Evolutionary conservation across 2,797 vertebrate genomes (phyloP), one percentile per base, ranked within the genome.

Genomic region (Numenius phaeopus): DNA sequence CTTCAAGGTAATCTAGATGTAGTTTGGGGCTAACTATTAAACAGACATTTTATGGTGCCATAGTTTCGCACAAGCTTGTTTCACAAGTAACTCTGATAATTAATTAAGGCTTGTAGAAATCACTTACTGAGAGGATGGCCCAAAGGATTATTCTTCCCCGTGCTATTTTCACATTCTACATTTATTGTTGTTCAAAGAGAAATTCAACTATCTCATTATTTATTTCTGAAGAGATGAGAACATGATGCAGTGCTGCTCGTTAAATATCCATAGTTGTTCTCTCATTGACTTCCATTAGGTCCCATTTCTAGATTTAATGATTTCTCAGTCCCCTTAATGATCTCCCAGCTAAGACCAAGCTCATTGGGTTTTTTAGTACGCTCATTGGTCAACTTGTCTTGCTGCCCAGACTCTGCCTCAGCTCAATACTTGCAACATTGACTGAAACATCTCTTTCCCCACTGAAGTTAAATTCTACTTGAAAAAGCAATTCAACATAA

Each of bases 91-190:
- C 52, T 80, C 62, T 0, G 0, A 79, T 70, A 94, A 96, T 90
- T 95, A 96, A 96, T 94, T 92, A 81, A 87, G 22, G 59, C 49
- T 86, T 75, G 81, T 64, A 87, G 66, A 89, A 95, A 93, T 81
- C 29, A 67, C 42, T 90, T 89, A 58, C 61, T 65, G 46, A 87
- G 73, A 71, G 34, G 78, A 81, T 73, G 49, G 24, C 71, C 82
- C 78, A 69, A 91, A 91, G 72, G 64, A 61, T 77, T 87, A 11
- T 71, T 90, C 90, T 80, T 69, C 20, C 34, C 42, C 29, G 23
- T 91, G 75, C 46, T 89, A 9, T 85, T 96, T 95, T 81, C 57
- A 76, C 65, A 42, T 89, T 82, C 75, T 52, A 54, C 26, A 39
- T 85, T 91, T 85, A 83, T 80, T 81, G 49, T 47, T 77, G 44